These are phyloP conservation scores for Nansenia antarctica DNA, from an alignment of 2,113 vertebrate species.

Conservation along the genomic window DNA sequence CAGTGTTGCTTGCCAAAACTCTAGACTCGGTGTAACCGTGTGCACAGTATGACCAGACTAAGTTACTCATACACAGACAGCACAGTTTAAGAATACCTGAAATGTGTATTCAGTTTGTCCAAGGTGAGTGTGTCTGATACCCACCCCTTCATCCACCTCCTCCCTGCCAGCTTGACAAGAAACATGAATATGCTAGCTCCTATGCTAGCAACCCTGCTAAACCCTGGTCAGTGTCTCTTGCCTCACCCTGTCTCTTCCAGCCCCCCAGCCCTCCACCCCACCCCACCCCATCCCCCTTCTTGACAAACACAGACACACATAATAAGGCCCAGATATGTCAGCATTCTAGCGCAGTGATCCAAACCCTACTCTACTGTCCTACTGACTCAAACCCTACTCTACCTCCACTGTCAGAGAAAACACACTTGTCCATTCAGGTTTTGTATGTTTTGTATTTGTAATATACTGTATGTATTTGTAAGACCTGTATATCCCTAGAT, in stretches of 20 bases:
- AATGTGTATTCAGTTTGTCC: not conserved
- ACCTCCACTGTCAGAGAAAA: no score
- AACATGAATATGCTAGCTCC: not conserved
- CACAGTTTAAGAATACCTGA: no score
- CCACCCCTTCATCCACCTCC: not conserved
- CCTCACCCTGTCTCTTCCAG: not conserved
- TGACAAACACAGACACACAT: not conserved
- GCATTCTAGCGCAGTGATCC: no score
- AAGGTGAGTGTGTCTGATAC: not conserved
- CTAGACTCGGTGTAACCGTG: no score
- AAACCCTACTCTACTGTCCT: no score
- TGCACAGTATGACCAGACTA: no score
- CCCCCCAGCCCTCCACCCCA: not conserved
- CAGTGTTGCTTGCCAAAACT: not conserved
- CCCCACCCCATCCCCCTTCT: not conserved
- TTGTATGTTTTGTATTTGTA: no score
- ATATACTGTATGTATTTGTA: no score
- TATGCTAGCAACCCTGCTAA: not conserved
- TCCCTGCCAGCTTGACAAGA: not conserved
- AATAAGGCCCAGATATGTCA: not conserved
- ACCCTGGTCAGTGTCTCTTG: not conserved
- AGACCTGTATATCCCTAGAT: no score
- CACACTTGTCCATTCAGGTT: no score
- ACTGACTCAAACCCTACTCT: no score
- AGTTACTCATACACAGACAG: no score